Conservation (phyloP, 2,797 vertebrate species). For the Fringilla coelebs region DNA sequence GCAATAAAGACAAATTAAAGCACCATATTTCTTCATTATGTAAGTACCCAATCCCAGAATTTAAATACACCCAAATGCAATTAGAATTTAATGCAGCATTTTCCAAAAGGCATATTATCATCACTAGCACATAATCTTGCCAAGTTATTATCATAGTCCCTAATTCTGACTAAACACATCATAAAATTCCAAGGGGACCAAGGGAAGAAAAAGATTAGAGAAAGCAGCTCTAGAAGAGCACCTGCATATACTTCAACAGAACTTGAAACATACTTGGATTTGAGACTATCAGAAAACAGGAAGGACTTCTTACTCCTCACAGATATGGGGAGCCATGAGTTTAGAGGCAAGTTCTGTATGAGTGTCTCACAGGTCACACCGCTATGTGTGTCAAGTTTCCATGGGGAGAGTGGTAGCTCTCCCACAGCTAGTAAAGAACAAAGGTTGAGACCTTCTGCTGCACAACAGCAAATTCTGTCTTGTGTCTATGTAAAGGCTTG, state of each 20-base stretch:
- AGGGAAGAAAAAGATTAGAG: neutral
- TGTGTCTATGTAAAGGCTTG: neutral
- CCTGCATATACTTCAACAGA: neutral
- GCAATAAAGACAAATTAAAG: constrained; percentile 41
- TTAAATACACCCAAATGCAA: neutral
- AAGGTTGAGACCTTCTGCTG: neutral
- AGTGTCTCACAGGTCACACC: neutral
- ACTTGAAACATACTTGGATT: neutral
- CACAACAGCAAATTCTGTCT: neutral
- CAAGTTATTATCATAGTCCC: neutral
- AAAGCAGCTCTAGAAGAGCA: neutral
- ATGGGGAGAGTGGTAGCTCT: neutral
- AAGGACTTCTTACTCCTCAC: neutral
- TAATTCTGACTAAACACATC: neutral
- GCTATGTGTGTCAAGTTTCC: neutral
- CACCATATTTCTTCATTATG: neutral
- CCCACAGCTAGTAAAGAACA: neutral
- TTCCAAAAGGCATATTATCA: neutral
- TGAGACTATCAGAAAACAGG: neutral
- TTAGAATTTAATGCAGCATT: neutral
- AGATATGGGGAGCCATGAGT: neutral
- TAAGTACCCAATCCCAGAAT: neutral
- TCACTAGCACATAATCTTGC: neutral
- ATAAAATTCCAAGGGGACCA: neutral
- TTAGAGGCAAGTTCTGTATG: neutral